Base-by-base conservation (phyloP, 1,140 invertebrate genomes). In the Belonocnema kinseyi region DNA sequence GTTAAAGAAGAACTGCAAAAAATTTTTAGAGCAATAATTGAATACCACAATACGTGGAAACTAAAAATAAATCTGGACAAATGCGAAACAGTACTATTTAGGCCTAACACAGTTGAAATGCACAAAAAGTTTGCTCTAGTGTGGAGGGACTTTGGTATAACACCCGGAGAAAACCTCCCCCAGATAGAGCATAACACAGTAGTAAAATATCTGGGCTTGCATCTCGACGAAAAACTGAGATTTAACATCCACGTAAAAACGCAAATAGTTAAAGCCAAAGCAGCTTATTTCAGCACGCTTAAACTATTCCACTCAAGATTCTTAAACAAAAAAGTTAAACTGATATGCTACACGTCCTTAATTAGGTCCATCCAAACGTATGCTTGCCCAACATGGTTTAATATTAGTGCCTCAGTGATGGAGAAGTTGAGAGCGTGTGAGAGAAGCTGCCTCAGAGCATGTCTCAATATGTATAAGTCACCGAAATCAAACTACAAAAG, bases 401-500 rank as follows among this genome's bases (percentile, higher is more conserved):
- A 78, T 19, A 72, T 75, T 0, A 72, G 51, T 19, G 11, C 72
- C 4, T 40, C 16, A 8, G 26, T 19, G 0, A 74, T 78, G 72
- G 77, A 81, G 58, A 58, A 58, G 50, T 7, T 79, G 4, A 40
- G 80, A 8, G 12, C 46, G 56, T 79, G 79, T 16, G 77, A 82
- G 54, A 72, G 80, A 50, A 50, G 19, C 56, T 79, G 77, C 40
- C 40, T 82, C 0, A 66, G 77, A 70, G 74, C 72, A 2, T 82
- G 80, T 13, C 21, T 77, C 5, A 46, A 14, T 10, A 19, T 26
- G 14, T 79, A 79, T n/a, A 52, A 56, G 19, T 46, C 74, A n/a
- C 14, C 46, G 1, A 12, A 74, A 1, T 77, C 75, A 13, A 72
- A 81, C 16, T 77, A 33, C 5, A 33, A 3, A 3, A 33, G 26